Base-by-base conservation (phyloP, 2,888 invertebrate species). In the Drosophila quasianomalipes region DNA sequence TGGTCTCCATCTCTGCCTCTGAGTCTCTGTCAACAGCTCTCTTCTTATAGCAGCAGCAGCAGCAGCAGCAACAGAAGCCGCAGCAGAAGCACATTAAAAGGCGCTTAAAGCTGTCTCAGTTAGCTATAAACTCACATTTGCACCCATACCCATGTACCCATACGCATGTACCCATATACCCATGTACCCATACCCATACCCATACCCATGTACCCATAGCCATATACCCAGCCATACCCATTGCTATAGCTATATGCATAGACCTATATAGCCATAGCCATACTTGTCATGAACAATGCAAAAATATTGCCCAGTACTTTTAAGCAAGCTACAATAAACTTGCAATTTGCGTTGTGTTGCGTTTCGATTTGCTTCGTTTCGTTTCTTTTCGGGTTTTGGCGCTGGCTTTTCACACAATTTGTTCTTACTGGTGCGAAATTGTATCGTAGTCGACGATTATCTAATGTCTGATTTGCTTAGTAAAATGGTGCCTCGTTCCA, bases 211-310 rank as follows among this genome's bases (percentile, higher is more conserved):
- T 68, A 62, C 65, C 68, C 73, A 69, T 52, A 60, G 54, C 47
- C 31, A 74, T 77, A 77, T 47, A 61, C 35, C 67, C 31, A 31
- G 52, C 54, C 33, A 64, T 67, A 62, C 58, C 67, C 61, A 64
- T 49, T 39, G 44, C 30, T 66, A 70, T 78, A 31, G 52, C 39
- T 49, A 78, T 74, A 74, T 66, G 66, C 65, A 75, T 75, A 80
- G 55, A 63, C 44, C 70, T 59, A 70, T 62, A 70, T 68, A 63
- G 69, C 68, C 73, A 69, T 52, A 60, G 54, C 47, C 72, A 74
- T 79, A 69, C 69, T 64, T 59, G 85, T 82, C 66, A 68, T 84
- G 87, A 85, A 87, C 85, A 85, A 85, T 87, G 85, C 85, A 87
- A 76, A 84, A 82, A 79, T 76, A 81, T 81, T 69, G 79, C 61